Base-by-base conservation (phyloP, 2,888 invertebrate genomes). In the Pemphredon lugubris region DNA sequence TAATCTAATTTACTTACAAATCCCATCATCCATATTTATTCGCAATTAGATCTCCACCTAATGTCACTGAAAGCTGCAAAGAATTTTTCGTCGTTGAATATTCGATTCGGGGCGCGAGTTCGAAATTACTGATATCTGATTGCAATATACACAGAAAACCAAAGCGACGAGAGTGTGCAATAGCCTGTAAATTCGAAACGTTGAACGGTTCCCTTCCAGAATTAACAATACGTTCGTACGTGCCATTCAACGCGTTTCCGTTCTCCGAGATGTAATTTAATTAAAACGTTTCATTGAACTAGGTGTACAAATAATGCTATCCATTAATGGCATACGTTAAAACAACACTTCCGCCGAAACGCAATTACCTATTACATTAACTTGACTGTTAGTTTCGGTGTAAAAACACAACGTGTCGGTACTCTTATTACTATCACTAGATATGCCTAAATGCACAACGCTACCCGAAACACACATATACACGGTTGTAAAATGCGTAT, bases 21-120 rank as follows among this genome's bases (percentile, higher is more conserved):
- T 83, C 60, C 75, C 84, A 69, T 84, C 79, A 34, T 81, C 84
- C 84, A 84, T 84, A 30, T 18, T 77, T 42, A 16, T 21, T 18
- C 16, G 23, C 20, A 1, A 45, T 48, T 37, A 48, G 14, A 30
- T 48, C 14, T 6, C 9, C 47, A 60, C 34, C 58, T 23, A 16
- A 37, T 32, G 16, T 26, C 34, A 37, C 7, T 30, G 21, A 51
- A 44, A 9, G 42, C 23, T 13, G 5, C 23, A 18, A 13, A 13
- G n/a, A 30, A 20, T 45, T 45, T 30, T 51, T 40, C 11, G 11
- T 61, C 26, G 18, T 30, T 13, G n/a, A 37, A 34, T 34, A n/a
- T n/a, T n/a, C n/a, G n/a, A n/a, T n/a, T n/a, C n/a, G n/a, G n/a
- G n/a, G n/a, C n/a, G n/a, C n/a, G n/a, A n/a, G n/a, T n/a, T n/a